phyloP scores from a whole-genome alignment of 2,888 invertebrate genomes.

The Athrips mouffetella region DNA sequence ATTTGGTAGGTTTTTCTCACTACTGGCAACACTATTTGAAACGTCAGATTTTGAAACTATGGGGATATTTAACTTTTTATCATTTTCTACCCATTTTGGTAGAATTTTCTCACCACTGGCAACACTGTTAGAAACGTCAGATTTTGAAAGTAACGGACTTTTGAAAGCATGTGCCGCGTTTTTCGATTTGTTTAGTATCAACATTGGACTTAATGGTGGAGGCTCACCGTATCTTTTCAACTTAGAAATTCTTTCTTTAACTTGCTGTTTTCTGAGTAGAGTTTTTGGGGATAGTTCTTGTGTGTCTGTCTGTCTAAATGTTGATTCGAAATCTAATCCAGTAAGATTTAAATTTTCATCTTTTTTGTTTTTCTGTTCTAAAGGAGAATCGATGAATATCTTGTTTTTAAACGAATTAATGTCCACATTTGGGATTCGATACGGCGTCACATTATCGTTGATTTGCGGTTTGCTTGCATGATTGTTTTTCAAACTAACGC shows the following conservation, averaged over 20 bases:
- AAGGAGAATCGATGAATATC: constrained; percentile 54
- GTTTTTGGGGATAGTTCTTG: constrained; percentile 47
- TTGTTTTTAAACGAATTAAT: constrained; percentile 49
- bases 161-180: constrained; percentile 57
- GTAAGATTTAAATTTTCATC: constrained; percentile 54
- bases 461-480: constrained; percentile 32
- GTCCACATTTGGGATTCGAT: constrained; percentile 46
- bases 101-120: constrained; percentile 26
- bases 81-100: constrained; percentile 21
- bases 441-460: constrained; percentile 57
- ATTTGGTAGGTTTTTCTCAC: constrained; percentile 18
- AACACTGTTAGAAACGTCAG: constrained; percentile 31
- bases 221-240: constrained; percentile 76
- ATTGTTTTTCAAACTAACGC: constrained; percentile 50
- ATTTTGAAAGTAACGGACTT: constrained; percentile 47
- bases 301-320: constrained; percentile 52
- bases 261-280: constrained; percentile 46
- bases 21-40: constrained; percentile 33
- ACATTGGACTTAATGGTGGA: constrained; percentile 72
- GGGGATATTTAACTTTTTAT: too few relatives aligned
- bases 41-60: too few relatives aligned
- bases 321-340: constrained; percentile 67
- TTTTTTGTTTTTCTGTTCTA: constrained; percentile 29
- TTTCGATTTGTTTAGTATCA: constrained; percentile 56
- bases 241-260: constrained; percentile 66